These are phyloP conservation scores for Caenorhabditis remanei DNA, from an alignment of 1,140 invertebrate genomes.

Conservation along the genomic window DNA sequence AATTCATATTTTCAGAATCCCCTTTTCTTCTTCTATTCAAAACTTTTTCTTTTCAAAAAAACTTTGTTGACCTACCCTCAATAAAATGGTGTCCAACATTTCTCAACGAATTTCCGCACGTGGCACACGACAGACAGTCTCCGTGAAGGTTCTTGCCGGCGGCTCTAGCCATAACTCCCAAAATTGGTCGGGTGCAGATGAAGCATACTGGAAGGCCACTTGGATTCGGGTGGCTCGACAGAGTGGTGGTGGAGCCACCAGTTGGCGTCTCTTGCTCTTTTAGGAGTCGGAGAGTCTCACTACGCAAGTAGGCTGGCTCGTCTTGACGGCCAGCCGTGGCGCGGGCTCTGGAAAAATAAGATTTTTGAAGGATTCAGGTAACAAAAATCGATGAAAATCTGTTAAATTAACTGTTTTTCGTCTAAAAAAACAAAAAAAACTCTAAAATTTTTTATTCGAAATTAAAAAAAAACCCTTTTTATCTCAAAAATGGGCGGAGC, in stretches of 20 bases:
- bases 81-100: constrained; percentile 83
- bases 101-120: constrained; percentile 92
- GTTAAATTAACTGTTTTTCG: too few relatives aligned
- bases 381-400: too few relatives aligned
- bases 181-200: constrained; percentile 64
- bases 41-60: neutral
- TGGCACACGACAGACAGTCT: constrained; percentile 95
- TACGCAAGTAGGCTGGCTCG: constrained; percentile 64
- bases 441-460: too few relatives aligned
- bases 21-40: too few relatives aligned
- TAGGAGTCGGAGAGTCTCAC: constrained; percentile 66
- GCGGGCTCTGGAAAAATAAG: constrained; percentile 19
- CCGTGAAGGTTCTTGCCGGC: constrained; percentile 95
- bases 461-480: too few relatives aligned
- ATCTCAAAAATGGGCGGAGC: too few relatives aligned
- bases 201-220: constrained; percentile 64
- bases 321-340: constrained; percentile 46
- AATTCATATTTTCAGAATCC: neutral
- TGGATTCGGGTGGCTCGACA: constrained; percentile 66
- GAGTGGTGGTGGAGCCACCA: constrained; percentile 19
- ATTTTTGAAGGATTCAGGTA: neutral
- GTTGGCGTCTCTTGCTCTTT: constrained; percentile 59
- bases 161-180: constrained; percentile 92
- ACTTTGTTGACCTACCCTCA: neutral
- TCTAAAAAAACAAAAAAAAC: too few relatives aligned